phyloP scores from a whole-genome alignment of 2,797 vertebrate species.

The Enteromius mattozi region DNA sequence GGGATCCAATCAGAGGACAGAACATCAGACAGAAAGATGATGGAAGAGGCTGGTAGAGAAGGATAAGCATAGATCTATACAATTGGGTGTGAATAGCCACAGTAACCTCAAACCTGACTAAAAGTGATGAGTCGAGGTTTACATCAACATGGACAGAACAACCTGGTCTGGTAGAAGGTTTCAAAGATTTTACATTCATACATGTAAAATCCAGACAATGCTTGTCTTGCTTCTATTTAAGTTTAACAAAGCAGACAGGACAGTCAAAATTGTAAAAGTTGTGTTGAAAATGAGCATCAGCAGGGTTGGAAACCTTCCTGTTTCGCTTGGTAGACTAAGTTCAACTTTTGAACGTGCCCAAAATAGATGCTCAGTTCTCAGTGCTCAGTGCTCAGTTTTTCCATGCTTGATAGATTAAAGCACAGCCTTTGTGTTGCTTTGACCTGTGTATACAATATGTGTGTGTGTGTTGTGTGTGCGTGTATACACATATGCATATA shows the following conservation, averaged over 20 bases:
- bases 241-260: background rate
- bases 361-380: constrained; percentile 38
- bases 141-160: background rate
- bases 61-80: background rate
- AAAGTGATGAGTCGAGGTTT: background rate
- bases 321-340: constrained; percentile 10
- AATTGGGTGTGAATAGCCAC: background rate
- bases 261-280: background rate
- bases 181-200: background rate
- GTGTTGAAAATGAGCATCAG: background rate
- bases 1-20: constrained; percentile 25
- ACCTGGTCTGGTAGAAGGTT: background rate
- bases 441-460: too few species aligned
- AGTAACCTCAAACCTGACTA: background rate
- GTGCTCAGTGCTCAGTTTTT: background rate
- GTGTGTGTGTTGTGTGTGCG: too few species aligned
- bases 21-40: background rate
- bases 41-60: background rate
- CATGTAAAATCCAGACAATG: background rate
- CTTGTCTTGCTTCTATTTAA: background rate
- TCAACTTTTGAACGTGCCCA: background rate
- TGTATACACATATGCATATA: too few species aligned
- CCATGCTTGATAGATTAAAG: background rate
- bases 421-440: background rate
- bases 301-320: background rate